Evolutionary conservation across 2,888 invertebrate species (phyloP).

Genomic region (Eurytoma californica): DNA sequence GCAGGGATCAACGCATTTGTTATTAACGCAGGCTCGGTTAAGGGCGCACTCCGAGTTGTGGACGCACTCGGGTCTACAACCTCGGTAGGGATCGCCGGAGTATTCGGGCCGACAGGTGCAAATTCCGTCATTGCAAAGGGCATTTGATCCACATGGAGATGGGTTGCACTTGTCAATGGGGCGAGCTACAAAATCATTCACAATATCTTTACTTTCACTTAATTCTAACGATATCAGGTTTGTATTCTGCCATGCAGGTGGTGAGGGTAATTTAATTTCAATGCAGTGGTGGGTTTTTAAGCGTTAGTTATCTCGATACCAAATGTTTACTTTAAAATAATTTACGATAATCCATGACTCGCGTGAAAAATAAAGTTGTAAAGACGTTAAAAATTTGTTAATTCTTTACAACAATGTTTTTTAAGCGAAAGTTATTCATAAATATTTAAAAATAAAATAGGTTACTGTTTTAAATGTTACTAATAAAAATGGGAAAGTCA

Average conservation of each 20-base stretch:
- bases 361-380: background rate
- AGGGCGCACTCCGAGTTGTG: constrained; percentile 86
- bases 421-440: too few relatives aligned
- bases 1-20: constrained; percentile 90
- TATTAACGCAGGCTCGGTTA: constrained; percentile 85
- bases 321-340: background rate
- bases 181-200: constrained; percentile 39
- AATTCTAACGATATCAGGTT: too few relatives aligned
- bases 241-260: background rate
- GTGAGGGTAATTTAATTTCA: background rate
- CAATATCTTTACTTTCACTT: too few relatives aligned
- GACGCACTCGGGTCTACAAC: constrained; percentile 89
- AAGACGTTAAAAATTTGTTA: background rate
- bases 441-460: too few relatives aligned
- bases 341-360: too few relatives aligned
- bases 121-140: constrained; percentile 78
- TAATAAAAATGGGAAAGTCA: too few relatives aligned
- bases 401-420: background rate
- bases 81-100: constrained; percentile 76
- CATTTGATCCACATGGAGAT: constrained; percentile 86
- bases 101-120: constrained; percentile 73
- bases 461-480: too few relatives aligned
- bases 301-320: too few relatives aligned
- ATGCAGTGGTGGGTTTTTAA: background rate
- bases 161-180: constrained; percentile 80